These are phyloP conservation scores for Eurytoma adleriae DNA, from an alignment of 2,888 invertebrate genomes.

Conservation along the genomic window DNA sequence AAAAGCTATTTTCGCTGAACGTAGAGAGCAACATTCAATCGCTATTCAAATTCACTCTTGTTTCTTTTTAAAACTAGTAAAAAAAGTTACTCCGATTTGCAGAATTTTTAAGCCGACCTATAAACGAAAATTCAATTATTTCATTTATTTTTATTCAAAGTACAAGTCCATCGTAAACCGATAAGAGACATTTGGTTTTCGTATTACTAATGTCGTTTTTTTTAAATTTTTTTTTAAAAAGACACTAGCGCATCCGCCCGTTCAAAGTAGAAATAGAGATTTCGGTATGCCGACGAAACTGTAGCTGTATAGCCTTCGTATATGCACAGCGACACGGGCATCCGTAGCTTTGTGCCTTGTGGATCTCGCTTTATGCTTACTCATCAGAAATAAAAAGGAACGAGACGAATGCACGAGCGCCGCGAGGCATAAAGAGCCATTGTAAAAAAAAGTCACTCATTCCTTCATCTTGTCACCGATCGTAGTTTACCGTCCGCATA, in stretches of 20 bases:
- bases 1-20: slow-evolving; percentile 18
- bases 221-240: too few species aligned
- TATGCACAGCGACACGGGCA: neutral
- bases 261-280: too few species aligned
- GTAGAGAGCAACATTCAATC: neutral
- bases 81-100: neutral
- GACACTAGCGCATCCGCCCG: too few species aligned
- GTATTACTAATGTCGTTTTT: too few species aligned
- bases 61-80: neutral
- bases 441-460: slow-evolving; percentile 43
- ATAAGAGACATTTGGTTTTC: too few species aligned
- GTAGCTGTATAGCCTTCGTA: slow-evolving; percentile 20
- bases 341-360: slow-evolving; percentile 27
- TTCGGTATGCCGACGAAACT: slow-evolving; percentile 11
- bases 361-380: slow-evolving; percentile 32
- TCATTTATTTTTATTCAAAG: neutral
- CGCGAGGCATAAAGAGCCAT: slow-evolving; percentile 36
- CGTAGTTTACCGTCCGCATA: slow-evolving; percentile 59
- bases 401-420: slow-evolving; percentile 22
- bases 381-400: slow-evolving; percentile 35
- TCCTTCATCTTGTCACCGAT: slow-evolving; percentile 58
- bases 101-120: too few species aligned
- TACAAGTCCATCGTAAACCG: too few species aligned
- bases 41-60: neutral
- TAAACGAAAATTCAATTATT: neutral